Base-by-base conservation (phyloP, 2,797 vertebrate genomes). In the Acridotheres tristis region DNA sequence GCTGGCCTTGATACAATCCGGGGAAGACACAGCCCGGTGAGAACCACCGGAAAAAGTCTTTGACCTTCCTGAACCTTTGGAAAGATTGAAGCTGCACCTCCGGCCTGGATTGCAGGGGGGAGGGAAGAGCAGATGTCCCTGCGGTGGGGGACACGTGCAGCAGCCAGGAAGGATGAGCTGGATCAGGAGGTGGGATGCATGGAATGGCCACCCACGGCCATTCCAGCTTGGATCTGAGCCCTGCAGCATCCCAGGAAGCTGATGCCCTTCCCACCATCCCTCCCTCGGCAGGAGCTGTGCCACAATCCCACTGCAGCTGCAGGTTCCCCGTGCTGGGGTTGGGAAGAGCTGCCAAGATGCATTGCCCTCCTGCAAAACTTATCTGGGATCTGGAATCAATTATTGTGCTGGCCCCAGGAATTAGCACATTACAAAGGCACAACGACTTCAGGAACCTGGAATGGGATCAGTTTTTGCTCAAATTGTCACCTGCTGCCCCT, bases 371-470 rank as follows among this genome's bases (percentile, higher is more conserved):
- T 38, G 82, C 58, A 22, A 53, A 83, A 89, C 62, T 7, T 50
- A 88, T 85, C 25, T 1, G 0, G 58, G 82, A 26, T 91, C 95
- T 96, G 95, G 88, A 96, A 91, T 65, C 85, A 86, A 77, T 96
- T 94, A 95, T 48, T 72, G 72, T 26, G 83, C 1, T 0, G 93
- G 89, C 88, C 87, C 88, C 85, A 48, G 79, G 93, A 92, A 94
- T 95, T 89, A 96, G 72, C 93, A 88, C 88, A 3, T 88, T 79
- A 9, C 93, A 75, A 75, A 84, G 87, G 74, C 58, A 32, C 84
- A 84, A 62, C 62, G 93, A 94, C 93, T 94, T 88, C 93, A 88
- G 87, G 80, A 89, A 62, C 62, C 58, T 62, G 94, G 95, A 91
- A 95, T 36, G 82, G 88, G 91, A 84, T 83, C 76, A 5, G 59